phyloP scores from a whole-genome alignment of 2,888 invertebrate species.

The Psylliodes chrysocephalus region DNA sequence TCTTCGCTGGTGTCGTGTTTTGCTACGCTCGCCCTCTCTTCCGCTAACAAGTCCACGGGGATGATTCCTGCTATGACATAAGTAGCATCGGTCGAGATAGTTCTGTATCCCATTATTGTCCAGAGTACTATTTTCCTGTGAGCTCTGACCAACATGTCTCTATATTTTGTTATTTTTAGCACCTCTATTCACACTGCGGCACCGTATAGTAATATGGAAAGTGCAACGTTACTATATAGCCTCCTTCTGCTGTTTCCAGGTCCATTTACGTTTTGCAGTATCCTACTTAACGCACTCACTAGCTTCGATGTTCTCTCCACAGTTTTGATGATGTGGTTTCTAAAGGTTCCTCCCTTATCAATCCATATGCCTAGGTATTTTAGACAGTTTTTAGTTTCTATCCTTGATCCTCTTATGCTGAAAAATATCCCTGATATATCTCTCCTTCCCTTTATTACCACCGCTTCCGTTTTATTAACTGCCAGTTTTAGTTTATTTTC shows the following conservation, averaged over 20 bases:
- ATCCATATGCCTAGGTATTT: no score
- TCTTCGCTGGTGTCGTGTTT: no score
- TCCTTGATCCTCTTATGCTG: no score
- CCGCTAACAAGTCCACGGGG: neutral
- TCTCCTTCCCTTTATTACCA: neutral
- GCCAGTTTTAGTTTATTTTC: no score
- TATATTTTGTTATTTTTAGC: neutral
- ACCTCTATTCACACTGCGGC: neutral
- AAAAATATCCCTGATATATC: no score
- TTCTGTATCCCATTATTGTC: neutral
- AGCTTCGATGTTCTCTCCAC: neutral
- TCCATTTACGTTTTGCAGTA: neutral
- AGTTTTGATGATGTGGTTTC: neutral
- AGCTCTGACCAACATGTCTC: neutral
- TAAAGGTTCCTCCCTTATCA: no score
- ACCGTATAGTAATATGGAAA: neutral
- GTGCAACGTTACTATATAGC: neutral
- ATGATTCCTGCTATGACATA: neutral
- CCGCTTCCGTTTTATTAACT: no score
- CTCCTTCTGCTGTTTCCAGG: neutral
- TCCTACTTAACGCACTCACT: neutral
- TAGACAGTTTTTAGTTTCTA: no score
- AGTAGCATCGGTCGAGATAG: neutral
- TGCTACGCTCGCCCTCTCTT: neutral
- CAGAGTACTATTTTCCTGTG: neutral